Evolutionary conservation across 1,140 invertebrate species (phyloP).

Genomic region (Drosophila pruinosa): DNA sequence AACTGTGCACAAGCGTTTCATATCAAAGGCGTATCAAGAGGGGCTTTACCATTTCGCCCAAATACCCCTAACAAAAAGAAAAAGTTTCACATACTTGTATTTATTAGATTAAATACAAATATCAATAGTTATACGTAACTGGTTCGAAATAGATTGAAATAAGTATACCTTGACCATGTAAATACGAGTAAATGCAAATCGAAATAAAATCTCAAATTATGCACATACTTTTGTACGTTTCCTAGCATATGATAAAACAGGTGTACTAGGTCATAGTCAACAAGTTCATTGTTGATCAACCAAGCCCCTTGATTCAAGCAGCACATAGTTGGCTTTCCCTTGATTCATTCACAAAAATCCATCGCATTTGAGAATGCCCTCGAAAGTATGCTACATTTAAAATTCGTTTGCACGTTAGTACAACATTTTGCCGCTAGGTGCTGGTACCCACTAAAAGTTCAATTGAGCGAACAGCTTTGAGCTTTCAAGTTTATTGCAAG

Average conservation of each 20-base stretch:
- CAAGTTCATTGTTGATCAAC: not conserved
- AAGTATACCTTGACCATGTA: not conserved
- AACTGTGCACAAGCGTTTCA: constrained; percentile 56
- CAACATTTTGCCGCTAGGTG: not conserved
- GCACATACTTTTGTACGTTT: not conserved
- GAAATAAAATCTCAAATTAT: not conserved
- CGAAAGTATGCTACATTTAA: not conserved
- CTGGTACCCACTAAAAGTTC: not conserved
- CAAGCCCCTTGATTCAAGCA: not conserved
- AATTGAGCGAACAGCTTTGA: not conserved
- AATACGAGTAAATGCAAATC: not conserved
- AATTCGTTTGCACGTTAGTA: not conserved
- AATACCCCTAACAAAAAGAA: not conserved
- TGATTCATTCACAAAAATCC: constrained; percentile 1
- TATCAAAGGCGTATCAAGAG: constrained; percentile 17
- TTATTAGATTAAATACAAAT: not conserved
- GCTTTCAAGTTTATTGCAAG: not conserved
- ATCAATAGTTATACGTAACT: not conserved
- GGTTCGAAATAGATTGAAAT: not conserved
- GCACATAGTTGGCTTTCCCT: not conserved
- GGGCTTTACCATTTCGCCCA: constrained; percentile 13
- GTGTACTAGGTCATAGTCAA: not conserved
- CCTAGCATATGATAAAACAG: not conserved
- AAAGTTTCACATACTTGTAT: not conserved
- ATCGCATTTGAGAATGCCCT: not conserved